A percentile compares a stretch with the other conserved stretches of the same genome.
These are phyloP conservation scores for Oreocharis arfaki DNA, from an alignment of 2,113 vertebrate genomes.

Conservation along the genomic window DNA sequence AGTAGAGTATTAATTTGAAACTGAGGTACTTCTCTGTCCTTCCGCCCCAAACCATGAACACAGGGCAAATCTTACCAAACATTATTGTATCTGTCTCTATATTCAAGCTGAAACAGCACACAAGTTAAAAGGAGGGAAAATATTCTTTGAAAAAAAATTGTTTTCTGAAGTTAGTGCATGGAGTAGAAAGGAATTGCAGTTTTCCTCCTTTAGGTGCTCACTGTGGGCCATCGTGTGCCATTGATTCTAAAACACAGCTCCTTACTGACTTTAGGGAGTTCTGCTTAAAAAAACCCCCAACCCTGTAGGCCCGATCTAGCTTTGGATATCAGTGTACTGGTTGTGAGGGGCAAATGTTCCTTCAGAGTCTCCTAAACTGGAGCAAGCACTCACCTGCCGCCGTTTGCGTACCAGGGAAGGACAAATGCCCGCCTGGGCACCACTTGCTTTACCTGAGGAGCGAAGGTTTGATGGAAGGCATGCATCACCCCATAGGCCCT, in stretches of 20 bases:
- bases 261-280: background rate
- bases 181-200: background rate
- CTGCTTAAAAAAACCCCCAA: background rate
- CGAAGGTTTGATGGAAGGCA: fast-evolving
- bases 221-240: background rate
- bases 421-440: background rate
- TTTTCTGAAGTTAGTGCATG: background rate
- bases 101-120: background rate
- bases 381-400: background rate
- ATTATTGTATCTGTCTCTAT: background rate
- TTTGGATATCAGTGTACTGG: background rate
- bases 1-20: background rate
- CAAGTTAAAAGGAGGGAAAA: background rate
- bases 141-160: background rate
- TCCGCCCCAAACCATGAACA: background rate
- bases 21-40: background rate
- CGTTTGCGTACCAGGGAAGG: background rate
- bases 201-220: slow-evolving; percentile 11
- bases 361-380: background rate
- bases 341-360: background rate
- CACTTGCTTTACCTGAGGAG: background rate
- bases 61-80: background rate
- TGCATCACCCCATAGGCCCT: fast-evolving
- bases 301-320: background rate
- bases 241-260: slow-evolving; percentile 29